phyloP scores from a whole-genome alignment of 2,113 vertebrate species.

The Eulemur rufifrons region DNA sequence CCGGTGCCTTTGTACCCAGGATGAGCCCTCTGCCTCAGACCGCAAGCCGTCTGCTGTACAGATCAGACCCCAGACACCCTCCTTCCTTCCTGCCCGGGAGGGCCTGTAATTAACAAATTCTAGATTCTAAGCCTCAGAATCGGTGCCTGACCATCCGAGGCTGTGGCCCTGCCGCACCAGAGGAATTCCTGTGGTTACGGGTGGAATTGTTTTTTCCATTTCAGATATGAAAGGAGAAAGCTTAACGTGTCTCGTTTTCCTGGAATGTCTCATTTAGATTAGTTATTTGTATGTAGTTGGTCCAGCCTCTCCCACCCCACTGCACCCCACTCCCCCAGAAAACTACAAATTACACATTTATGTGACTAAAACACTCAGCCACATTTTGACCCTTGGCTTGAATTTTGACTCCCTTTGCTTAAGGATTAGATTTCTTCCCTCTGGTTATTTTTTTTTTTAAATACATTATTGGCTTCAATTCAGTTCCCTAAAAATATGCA shows the following conservation, averaged over 20 bases:
- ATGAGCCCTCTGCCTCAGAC: not conserved
- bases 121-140: not conserved
- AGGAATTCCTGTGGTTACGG: constrained; percentile 16
- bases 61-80: not conserved
- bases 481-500: not conserved
- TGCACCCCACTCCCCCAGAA: not conserved
- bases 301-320: not conserved
- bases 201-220: not conserved
- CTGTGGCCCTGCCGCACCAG: fast-evolving
- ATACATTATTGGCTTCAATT: not conserved
- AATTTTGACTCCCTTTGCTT: not conserved
- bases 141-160: not conserved
- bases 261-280: constrained; percentile 62
- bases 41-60: not conserved
- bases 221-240: constrained; percentile 31
- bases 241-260: constrained; percentile 16
- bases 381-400: not conserved
- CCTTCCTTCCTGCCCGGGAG: not conserved
- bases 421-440: not conserved
- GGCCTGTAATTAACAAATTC: not conserved
- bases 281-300: not conserved
- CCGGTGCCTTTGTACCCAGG: not conserved
- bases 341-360: not conserved
- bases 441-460: not conserved
- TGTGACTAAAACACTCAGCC: not conserved